These are phyloP conservation scores for Leptarthrus brevirostris DNA, from an alignment of 2,888 invertebrate species.

Conservation along the genomic window DNA sequence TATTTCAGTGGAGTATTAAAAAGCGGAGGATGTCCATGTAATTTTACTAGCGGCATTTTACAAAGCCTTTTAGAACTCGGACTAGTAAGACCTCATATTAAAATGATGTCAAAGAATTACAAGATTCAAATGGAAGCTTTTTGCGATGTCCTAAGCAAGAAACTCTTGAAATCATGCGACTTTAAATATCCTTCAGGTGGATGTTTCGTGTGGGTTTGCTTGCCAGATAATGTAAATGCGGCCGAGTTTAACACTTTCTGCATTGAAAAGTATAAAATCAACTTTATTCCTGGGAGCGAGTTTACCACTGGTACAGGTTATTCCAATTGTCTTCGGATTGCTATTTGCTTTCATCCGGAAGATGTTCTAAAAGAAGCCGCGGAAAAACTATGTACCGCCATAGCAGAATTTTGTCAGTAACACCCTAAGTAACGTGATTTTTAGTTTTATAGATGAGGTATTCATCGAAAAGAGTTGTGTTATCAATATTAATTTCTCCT, in stretches of 20 bases:
- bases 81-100: constrained; percentile 68
- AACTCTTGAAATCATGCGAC: constrained; percentile 67
- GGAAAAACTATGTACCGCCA: constrained; percentile 63
- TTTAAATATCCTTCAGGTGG: constrained; percentile 69
- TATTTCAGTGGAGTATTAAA: constrained; percentile 67
- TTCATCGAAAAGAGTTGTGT: too few relatives aligned
- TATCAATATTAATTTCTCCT: too few relatives aligned
- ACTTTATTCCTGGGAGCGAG: constrained; percentile 66
- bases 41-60: constrained; percentile 70
- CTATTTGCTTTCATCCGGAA: constrained; percentile 68
- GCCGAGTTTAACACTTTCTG: constrained; percentile 66
- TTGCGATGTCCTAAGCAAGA: constrained; percentile 64
- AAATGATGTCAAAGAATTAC: constrained; percentile 64
- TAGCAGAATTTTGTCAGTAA: constrained; percentile 60
- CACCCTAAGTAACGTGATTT: too few relatives aligned
- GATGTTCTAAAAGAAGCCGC: constrained; percentile 63
- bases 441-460: too few relatives aligned
- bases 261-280: constrained; percentile 66
- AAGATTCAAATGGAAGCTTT: constrained; percentile 67
- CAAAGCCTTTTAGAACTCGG: constrained; percentile 70
- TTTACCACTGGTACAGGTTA: constrained; percentile 65
- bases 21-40: constrained; percentile 73
- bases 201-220: constrained; percentile 72
- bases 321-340: constrained; percentile 67
- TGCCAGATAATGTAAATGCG: constrained; percentile 66